A percentile compares a stretch with the other conserved stretches of the same genome.
phyloP scores from a whole-genome alignment of 2,888 invertebrate genomes.

The Perizoma flavofasciatum region DNA sequence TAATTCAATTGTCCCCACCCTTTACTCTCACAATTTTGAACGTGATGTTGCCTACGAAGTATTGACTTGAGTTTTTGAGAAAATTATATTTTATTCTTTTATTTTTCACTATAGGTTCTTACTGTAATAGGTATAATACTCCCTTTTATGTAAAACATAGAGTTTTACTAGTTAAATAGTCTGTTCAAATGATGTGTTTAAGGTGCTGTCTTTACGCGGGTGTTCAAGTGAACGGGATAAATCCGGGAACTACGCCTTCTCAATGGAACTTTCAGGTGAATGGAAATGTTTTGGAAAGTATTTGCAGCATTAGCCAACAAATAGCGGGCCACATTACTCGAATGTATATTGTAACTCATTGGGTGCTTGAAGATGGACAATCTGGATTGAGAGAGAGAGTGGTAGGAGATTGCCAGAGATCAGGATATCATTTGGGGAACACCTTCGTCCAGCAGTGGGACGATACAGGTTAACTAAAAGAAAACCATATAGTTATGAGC shows the following conservation, averaged over 20 bases:
- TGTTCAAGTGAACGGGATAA: constrained; percentile 89
- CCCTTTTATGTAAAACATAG: too few relatives aligned
- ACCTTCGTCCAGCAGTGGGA: background rate
- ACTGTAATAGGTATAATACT: too few relatives aligned
- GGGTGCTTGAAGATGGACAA: too few relatives aligned
- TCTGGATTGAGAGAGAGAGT: too few relatives aligned
- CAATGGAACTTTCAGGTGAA: constrained; percentile 86
- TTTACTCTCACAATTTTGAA: constrained; percentile 2
- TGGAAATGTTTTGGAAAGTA: background rate
- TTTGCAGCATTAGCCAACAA: background rate
- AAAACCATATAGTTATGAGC: too few relatives aligned
- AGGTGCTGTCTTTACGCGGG: constrained; percentile 92
- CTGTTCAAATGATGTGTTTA: constrained; percentile 51
- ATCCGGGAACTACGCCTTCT: constrained; percentile 93
- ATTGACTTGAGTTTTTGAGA: too few relatives aligned
- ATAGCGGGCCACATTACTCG: background rate
- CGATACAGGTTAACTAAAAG: background rate
- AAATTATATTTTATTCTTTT: too few relatives aligned
- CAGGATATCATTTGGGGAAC: too few relatives aligned
- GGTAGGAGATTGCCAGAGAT: too few relatives aligned
- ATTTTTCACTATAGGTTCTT: too few relatives aligned
- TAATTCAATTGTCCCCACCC: constrained; percentile 10
- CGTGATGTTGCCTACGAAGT: background rate
- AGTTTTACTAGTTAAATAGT: too few relatives aligned
- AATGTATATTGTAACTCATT: too few relatives aligned